Percentiles rank a stretch among this genome's conserved stretches.
phyloP scores from a whole-genome alignment of 2,797 vertebrate species.

The Pseudopleuronectes americanus region DNA sequence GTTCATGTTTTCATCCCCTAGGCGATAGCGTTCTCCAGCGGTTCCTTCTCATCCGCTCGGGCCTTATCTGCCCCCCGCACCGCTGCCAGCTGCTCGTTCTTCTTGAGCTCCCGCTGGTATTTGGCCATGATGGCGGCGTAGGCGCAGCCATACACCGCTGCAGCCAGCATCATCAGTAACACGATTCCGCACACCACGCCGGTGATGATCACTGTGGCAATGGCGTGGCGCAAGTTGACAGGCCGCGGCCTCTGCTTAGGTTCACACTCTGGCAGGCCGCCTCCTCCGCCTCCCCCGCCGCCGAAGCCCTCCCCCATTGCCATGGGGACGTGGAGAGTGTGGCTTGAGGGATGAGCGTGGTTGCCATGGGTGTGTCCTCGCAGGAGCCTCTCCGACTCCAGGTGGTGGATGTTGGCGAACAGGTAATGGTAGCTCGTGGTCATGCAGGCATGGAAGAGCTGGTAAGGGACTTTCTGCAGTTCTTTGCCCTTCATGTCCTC shows the following conservation, averaged over 20 bases:
- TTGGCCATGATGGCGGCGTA: constrained; percentile 94
- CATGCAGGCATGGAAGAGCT: constrained; percentile 91
- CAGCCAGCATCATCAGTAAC: constrained; percentile 96
- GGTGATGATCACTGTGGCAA: constrained; percentile 95
- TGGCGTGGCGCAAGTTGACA: constrained; percentile 90
- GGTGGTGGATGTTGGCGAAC: constrained; percentile 83
- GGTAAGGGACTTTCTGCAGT: constrained; percentile 92
- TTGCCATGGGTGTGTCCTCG: constrained; percentile 76
- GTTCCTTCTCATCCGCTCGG: constrained; percentile 83
- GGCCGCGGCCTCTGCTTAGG: constrained; percentile 86
- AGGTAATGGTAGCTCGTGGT: constrained; percentile 82
- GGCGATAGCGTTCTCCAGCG: constrained; percentile 83
- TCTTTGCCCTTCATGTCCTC: constrained; percentile 88
- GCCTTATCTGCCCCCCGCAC: constrained; percentile 67
- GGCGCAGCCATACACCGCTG: constrained; percentile 93
- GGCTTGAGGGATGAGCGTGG: constrained; percentile 77
- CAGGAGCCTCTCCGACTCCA: constrained; percentile 75
- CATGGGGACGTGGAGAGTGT: constrained; percentile 71
- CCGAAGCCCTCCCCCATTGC: constrained; percentile 73
- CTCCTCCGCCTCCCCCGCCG: constrained; percentile 56
- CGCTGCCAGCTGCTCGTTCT: constrained; percentile 78
- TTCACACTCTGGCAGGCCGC: constrained; percentile 82
- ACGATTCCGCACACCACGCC: constrained; percentile 96
- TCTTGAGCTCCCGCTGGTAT: constrained; percentile 87
- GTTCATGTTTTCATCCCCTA: constrained; percentile 68